Conservation (phyloP, 2,113 vertebrate genomes). For the Callithrix jacchus region DNA sequence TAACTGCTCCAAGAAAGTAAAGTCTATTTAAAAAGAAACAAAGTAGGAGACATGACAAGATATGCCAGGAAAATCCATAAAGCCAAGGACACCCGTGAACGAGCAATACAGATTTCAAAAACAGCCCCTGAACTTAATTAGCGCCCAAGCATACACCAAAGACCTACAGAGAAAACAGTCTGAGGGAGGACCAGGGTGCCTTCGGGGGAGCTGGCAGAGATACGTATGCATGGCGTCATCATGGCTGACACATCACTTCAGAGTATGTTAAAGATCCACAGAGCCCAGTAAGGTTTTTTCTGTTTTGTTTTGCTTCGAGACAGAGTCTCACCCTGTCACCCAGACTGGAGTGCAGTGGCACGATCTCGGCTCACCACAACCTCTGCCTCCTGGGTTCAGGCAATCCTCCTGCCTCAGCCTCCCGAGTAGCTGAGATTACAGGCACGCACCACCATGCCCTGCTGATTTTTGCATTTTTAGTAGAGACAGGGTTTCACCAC, state of each 20-base stretch:
- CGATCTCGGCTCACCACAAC: too few relatives aligned
- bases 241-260: background rate
- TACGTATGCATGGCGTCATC: background rate
- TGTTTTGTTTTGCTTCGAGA: background rate
- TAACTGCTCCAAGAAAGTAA: background rate
- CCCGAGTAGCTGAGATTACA: too few relatives aligned
- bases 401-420: too few relatives aligned
- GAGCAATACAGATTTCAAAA: background rate
- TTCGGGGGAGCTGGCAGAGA: background rate
- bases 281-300: background rate
- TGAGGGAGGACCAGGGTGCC: background rate
- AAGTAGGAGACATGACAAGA: background rate
- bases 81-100: background rate
- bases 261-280: background rate
- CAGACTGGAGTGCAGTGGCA: too few relatives aligned
- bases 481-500: too few relatives aligned
- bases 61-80: background rate
- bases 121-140: background rate
- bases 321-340: too few relatives aligned
- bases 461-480: too few relatives aligned
- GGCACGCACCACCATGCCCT: accelerated
- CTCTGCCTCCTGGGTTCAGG: too few relatives aligned
- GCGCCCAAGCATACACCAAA: background rate
- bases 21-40: background rate
- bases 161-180: background rate